Evolutionary conservation across 2,113 vertebrate species (phyloP).

Genomic region (Clarias magur): DNA sequence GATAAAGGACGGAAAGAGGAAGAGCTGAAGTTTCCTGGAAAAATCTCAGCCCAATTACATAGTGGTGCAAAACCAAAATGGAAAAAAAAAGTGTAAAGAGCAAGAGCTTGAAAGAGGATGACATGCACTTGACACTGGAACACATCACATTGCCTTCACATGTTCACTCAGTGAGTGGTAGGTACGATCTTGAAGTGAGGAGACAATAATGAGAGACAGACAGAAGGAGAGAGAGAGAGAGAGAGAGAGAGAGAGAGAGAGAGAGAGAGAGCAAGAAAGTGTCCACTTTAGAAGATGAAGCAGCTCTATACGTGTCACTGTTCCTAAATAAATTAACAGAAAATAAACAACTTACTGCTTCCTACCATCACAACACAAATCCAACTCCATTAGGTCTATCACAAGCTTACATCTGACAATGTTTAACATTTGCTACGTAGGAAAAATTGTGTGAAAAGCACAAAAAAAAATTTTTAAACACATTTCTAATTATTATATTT

Average conservation of each 20-base stretch:
- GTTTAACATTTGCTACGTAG: not conserved
- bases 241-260: not conserved
- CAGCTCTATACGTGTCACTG: constrained; percentile 51
- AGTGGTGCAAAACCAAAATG: not conserved
- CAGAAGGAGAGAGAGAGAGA: constrained; percentile 9
- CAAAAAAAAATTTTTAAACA: constrained; percentile 18
- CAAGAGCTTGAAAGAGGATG: not conserved
- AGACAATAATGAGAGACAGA: not conserved
- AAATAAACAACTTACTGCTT: constrained; percentile 59
- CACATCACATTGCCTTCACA: not conserved
- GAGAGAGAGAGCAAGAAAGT: not conserved
- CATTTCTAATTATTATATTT: not conserved
- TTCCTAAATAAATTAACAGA: constrained; percentile 59
- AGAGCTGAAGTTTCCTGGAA: not conserved
- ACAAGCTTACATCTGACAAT: not conserved
- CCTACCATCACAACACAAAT: constrained; percentile 41
- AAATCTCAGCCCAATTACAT: not conserved
- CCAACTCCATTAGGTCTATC: not conserved
- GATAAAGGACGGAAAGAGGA: not conserved
- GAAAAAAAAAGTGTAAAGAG: not conserved
- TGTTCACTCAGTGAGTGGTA: not conserved
- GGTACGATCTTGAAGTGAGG: not conserved
- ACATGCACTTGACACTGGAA: constrained; percentile 14
- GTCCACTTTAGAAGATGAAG: constrained; percentile 37
- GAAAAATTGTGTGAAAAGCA: constrained; percentile 11